Evolutionary conservation across 2,113 vertebrate genomes (phyloP), one percentile per base, ranked within the genome.

Genomic region (Phalacrocorax carbo): DNA sequence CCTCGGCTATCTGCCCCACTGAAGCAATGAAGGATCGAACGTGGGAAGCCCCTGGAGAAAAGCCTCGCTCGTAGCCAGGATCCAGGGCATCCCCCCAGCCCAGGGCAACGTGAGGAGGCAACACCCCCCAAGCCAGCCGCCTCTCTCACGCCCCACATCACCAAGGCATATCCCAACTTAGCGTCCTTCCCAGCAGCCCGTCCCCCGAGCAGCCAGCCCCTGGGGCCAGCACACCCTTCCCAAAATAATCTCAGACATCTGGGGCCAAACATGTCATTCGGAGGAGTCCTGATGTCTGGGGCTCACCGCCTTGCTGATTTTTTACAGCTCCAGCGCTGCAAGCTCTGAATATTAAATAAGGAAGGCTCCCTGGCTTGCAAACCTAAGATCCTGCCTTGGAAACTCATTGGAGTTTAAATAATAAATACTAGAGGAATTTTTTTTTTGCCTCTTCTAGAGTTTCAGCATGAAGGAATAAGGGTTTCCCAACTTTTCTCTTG

Each of bases 201-300:
- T 58, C 68, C 75, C 66, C 13, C 0, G 0, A 71, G 73, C 83
- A 91, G 66, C 52, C 80, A 83, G 51, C 55, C 90, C 89, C 70
- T 36, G 66, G 82, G 86, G 81, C 83, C 81, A 88, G 81, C n/a
- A 9, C 71, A 94, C 70, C 49, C 55, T 87, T 92, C 94, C 84
- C 79, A 86, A 95, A 92, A 89, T 85, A 92, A 92, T 87, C 73
- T 89, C 70, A 66, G 89, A 30, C 89, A 94, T 94, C 93, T 93
- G 91, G 84, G 82, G 90, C 86, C 91, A 48, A 80, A 79, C 42
- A 10, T 26, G 40, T 80, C 62, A 42, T 57, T 85, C 1, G 0
- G 92, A 96, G 96, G 96, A 95, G 95, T n/a, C 89, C 91, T 89
- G 84, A 76, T 93, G 93, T 94, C 93, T 95, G 80, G 44, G 69